phyloP scores from a whole-genome alignment of 2,113 vertebrate genomes.

The Microcebus murinus region DNA sequence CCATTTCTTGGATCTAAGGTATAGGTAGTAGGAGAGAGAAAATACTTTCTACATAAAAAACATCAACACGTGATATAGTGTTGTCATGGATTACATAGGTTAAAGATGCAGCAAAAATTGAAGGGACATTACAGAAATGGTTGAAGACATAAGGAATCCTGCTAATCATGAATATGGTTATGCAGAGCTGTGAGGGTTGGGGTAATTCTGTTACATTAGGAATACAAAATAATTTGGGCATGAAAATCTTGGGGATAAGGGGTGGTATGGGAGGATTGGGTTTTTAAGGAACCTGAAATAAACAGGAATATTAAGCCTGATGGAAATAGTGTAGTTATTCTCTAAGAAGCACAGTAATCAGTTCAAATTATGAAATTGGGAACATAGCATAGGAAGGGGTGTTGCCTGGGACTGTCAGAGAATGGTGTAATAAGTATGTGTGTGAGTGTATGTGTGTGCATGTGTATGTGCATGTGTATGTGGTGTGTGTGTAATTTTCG shows the following conservation, averaged over 20 bases:
- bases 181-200: not conserved
- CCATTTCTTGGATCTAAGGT: not conserved
- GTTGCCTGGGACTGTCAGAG: not conserved
- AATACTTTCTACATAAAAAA: not conserved
- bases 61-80: not conserved
- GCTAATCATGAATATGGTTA: not conserved
- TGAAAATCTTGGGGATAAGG: not conserved
- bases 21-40: not conserved
- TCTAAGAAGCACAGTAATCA: not conserved
- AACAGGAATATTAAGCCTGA: not conserved
- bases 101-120: not conserved
- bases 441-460: not conserved
- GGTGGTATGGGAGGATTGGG: not conserved
- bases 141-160: not conserved
- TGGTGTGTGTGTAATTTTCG: not conserved
- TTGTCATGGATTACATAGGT: not conserved
- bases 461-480: too few species aligned
- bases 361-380: not conserved
- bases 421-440: not conserved
- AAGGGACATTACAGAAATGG: not conserved
- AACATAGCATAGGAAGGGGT: not conserved
- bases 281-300: not conserved
- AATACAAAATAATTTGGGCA: not conserved
- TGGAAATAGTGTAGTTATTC: not conserved
- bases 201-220: not conserved